Evolutionary conservation across 2,888 invertebrate genomes (phyloP), one percentile per base, ranked within the genome.

Genomic region (Timandra comae): DNA sequence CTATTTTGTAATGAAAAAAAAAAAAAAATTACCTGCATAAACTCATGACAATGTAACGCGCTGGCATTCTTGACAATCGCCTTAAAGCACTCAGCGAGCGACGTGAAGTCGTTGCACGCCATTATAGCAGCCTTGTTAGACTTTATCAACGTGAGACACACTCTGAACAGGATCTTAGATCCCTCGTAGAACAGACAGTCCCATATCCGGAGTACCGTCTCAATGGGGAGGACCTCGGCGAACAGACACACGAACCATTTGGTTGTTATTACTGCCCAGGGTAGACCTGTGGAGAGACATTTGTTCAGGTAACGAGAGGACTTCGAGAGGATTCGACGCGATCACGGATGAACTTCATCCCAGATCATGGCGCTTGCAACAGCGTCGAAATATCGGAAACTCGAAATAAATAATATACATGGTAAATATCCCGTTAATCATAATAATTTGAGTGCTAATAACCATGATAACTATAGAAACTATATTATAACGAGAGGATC

Each of bases 181-280:
- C 98, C 98, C 77, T 98, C 98, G 55, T 93, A 93, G 81, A 98
- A 97, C 38, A 98, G 81, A 63, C 97, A 96, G 76, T 98, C 98
- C 97, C 98, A 98, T 76, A 98, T 93, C 60, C 98, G 88, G 11
- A 97, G 85, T 24, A 97, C 96, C 4, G 98, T 98, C 90, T 98
- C 97, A 37, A 94, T 92, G 1, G 97, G 97, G 39, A 98, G 87
- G 33, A 97, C 96, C 86, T 98, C 97, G 30, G 95, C 94, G 78
- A 93, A 97, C 30, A 97, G 86, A 66, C 97, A 98, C 54, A 98
- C 93, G 68, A 98, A 97, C 97, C 97, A 98, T 81, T 97, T 98
- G 37, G 96, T 96, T 13, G 93, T 92, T 55, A 97, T 92, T 37
- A 97, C 92, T 32, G 95, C 92, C 93, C 96, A 97, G 7, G 95